Evolutionary conservation across 2,888 invertebrate species (phyloP).

Genomic region (Eupithecia centaureata): DNA sequence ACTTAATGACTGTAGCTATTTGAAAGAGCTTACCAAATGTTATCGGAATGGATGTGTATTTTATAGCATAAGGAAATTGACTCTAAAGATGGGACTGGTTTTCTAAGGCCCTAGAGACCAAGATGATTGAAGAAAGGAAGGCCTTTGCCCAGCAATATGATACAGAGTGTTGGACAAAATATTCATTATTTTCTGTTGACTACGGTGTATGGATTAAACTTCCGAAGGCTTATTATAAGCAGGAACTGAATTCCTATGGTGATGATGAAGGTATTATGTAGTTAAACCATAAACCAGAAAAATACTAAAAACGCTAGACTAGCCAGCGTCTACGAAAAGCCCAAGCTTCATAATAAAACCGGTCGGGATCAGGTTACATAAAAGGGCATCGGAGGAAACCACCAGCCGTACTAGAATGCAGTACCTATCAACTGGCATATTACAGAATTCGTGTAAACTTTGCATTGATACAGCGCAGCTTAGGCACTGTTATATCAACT

Average conservation of each 20-base stretch:
- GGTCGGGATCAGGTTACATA: slow-evolving; percentile 1
- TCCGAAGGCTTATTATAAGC: neutral
- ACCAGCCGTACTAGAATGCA: neutral
- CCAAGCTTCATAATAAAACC: neutral
- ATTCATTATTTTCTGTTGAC: neutral
- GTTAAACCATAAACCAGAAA: neutral
- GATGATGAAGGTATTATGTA: neutral
- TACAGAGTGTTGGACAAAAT: neutral
- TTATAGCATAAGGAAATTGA: neutral
- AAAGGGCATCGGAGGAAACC: neutral
- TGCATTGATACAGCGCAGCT: neutral
- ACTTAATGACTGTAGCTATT: neutral
- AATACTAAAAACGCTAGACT: neutral
- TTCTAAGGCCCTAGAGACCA: too few relatives aligned
- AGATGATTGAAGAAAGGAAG: neutral
- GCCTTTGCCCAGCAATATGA: neutral
- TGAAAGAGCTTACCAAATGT: neutral
- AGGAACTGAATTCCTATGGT: too few relatives aligned
- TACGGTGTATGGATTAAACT: neutral
- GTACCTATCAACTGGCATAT: neutral
- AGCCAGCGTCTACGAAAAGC: neutral
- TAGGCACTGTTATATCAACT: slow-evolving; percentile 20
- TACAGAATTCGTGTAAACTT: neutral
- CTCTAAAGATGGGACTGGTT: neutral
- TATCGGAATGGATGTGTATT: neutral